Evolutionary conservation across 2,797 vertebrate genomes (phyloP).

Genomic region (Benthosema pterotum): DNA sequence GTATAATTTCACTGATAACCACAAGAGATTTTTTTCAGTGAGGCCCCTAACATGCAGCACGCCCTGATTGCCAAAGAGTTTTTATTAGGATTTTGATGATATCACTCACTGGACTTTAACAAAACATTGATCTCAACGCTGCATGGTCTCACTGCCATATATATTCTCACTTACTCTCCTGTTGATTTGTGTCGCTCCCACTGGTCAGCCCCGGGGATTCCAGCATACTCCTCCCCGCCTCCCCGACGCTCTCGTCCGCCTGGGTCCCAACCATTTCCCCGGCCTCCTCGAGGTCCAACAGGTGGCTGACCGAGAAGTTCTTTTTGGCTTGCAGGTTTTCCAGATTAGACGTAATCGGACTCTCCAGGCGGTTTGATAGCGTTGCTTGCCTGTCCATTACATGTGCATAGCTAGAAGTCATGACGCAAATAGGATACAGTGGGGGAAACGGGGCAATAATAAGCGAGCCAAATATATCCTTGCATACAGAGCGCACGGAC

Average conservation of each 20-base stretch:
- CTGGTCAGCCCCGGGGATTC: conserved; percentile 96
- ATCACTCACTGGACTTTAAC: background rate
- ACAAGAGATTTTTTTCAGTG: background rate
- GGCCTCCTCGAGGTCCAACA: conserved; percentile 97
- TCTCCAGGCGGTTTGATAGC: conserved; percentile 91
- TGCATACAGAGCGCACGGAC: conserved; percentile 55
- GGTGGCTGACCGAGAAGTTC: conserved; percentile 99
- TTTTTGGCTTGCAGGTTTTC: conserved; percentile 96
- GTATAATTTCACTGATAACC: conserved; percentile 5
- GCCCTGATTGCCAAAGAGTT: no score
- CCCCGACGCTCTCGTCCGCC: conserved; percentile 89
- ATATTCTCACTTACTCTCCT: conserved; percentile 90
- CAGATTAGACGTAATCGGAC: conserved; percentile 86
- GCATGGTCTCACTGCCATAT: background rate
- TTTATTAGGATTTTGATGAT: background rate
- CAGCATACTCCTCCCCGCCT: conserved; percentile 90
- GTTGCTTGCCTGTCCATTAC: conserved; percentile 92
- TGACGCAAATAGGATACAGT: conserved; percentile 75
- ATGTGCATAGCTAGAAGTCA: conserved; percentile 96
- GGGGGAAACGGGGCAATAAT: conserved; percentile 34
- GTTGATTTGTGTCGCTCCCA: conserved; percentile 96
- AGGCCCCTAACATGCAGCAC: no score
- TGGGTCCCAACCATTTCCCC: conserved; percentile 92
- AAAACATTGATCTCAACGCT: no score
- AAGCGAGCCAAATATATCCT: conserved; percentile 58